A percentile compares a stretch with the other conserved stretches of the same genome.
Conservation (phyloP, 2,888 invertebrate genomes). For the Tachystola acroxantha region DNA sequence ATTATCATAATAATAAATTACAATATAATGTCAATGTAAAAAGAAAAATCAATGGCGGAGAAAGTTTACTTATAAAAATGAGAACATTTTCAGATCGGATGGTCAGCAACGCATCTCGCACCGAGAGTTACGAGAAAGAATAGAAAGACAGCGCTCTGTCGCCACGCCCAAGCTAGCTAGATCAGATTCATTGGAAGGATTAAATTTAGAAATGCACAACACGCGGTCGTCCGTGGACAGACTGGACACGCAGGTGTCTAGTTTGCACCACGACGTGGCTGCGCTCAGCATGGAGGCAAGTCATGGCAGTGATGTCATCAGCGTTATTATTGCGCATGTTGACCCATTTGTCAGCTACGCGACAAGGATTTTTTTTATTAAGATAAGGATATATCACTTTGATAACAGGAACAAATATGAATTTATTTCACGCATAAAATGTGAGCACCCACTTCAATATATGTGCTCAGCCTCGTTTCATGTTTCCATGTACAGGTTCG, state of each 20-base stretch:
- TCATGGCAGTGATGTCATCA: conserved; percentile 23
- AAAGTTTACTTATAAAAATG: too few species aligned
- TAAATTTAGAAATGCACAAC: conserved; percentile 77
- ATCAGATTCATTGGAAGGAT: conserved; percentile 79
- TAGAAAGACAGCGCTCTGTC: conserved; percentile 82
- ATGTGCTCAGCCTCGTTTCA: background rate
- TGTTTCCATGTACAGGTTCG: conserved; percentile 87
- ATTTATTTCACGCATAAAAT: background rate
- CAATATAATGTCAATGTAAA: too few species aligned
- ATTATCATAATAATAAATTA: too few species aligned
- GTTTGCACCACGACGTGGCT: conserved; percentile 91
- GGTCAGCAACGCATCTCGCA: conserved; percentile 58
- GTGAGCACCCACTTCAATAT: background rate
- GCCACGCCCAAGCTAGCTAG: conserved; percentile 74
- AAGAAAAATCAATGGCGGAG: too few species aligned
- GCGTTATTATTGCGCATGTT: conserved; percentile 17
- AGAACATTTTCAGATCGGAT: conserved; percentile 39
- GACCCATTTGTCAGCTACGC: conserved; percentile 24
- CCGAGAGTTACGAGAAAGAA: conserved; percentile 79
- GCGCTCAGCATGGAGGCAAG: conserved; percentile 88
- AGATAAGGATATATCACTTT: conserved; percentile 27
- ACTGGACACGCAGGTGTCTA: conserved; percentile 89
- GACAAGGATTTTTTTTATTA: conserved; percentile 25
- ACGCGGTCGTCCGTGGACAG: conserved; percentile 81
- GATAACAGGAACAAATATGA: conserved; percentile 20